A percentile compares a stretch with the other conserved stretches of the same genome.
phyloP scores from a whole-genome alignment of 2,113 vertebrate species.

The Mohoua ochrocephala region DNA sequence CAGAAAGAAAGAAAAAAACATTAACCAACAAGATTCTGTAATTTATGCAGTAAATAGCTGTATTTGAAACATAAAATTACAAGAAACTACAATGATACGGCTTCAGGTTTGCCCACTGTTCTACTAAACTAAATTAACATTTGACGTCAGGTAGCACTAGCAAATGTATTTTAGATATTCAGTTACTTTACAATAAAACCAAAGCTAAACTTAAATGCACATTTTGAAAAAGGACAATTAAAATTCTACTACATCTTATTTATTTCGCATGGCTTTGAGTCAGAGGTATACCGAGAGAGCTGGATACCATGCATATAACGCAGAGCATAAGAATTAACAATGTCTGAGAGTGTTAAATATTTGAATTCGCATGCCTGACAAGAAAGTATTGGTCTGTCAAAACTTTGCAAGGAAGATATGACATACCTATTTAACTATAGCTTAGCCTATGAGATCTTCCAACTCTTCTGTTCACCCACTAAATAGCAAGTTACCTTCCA shows the following conservation, averaged over 20 bases:
- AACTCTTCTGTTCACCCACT: not conserved
- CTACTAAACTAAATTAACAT: not conserved
- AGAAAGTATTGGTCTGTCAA: not conserved
- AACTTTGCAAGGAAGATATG: not conserved
- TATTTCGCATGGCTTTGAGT: not conserved
- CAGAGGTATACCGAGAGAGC: not conserved
- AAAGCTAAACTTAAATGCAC: not conserved
- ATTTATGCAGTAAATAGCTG: not conserved
- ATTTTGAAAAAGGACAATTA: not conserved
- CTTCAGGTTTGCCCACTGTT: not conserved
- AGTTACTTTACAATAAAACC: not conserved
- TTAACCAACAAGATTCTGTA: not conserved
- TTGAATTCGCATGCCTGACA: not conserved
- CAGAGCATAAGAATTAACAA: not conserved
- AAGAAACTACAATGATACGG: not conserved
- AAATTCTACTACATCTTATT: not conserved
- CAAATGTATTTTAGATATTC: not conserved
- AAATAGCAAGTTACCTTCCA: not conserved
- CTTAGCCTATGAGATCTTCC: not conserved
- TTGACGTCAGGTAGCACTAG: not conserved
- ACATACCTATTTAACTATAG: not conserved
- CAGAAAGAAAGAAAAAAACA: not conserved
- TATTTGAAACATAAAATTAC: not conserved
- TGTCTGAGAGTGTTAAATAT: not conserved
- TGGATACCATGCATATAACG: not conserved